A percentile compares a stretch with the other conserved stretches of the same genome.
Evolutionary conservation across 2,113 vertebrate genomes (phyloP).

Genomic region (Polypterus senegalus): DNA sequence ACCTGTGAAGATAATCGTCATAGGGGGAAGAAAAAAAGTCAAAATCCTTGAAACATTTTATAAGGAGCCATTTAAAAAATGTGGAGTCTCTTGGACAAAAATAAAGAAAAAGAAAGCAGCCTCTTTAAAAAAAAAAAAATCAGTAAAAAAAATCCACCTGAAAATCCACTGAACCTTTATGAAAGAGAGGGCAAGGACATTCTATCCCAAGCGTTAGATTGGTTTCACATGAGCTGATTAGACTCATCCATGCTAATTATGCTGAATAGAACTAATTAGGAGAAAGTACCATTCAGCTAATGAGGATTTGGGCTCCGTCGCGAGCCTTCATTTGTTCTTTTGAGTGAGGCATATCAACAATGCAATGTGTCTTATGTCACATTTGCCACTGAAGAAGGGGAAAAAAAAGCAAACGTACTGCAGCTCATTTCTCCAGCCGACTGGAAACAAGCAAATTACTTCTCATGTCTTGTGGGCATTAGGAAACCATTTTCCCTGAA

Average conservation of each 20-base stretch:
- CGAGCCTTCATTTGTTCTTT: constrained; percentile 60
- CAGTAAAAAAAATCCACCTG: constrained; percentile 22
- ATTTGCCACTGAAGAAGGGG: too few relatives aligned
- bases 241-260: constrained; percentile 88
- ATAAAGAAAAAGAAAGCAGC: constrained; percentile 1
- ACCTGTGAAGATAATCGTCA: too few relatives aligned
- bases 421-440: too few relatives aligned
- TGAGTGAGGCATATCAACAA: constrained; percentile 47
- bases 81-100: too few relatives aligned
- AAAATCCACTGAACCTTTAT: constrained; percentile 48
- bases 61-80: too few relatives aligned
- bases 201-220: constrained; percentile 81
- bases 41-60: too few relatives aligned
- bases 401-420: too few relatives aligned
- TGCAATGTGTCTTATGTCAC: constrained; percentile 3
- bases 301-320: constrained; percentile 81
- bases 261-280: constrained; percentile 94
- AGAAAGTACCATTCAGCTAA: constrained; percentile 87
- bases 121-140: constrained; percentile 34
- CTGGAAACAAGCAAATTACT: too few relatives aligned
- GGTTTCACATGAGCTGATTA: constrained; percentile 95
- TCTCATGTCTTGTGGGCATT: too few relatives aligned
- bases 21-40: too few relatives aligned
- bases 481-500: too few relatives aligned
- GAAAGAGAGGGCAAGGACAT: constrained; percentile 88